Base-by-base conservation (phyloP, 2,888 invertebrate genomes). In the Iselma pallidipennis region DNA sequence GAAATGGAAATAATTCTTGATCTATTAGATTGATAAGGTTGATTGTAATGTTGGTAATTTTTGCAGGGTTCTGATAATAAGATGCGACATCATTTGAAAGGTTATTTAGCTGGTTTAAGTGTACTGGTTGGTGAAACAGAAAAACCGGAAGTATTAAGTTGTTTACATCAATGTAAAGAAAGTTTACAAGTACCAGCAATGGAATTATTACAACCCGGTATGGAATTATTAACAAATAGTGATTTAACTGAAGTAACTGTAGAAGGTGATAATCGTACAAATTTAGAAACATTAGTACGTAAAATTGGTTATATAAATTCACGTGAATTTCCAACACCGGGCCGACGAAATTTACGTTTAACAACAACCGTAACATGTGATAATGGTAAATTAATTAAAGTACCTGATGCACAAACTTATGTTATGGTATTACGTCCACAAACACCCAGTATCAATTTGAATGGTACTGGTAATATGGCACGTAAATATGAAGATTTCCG, bases 291-390 rank as follows among this genome's bases (percentile, higher is more conserved):
- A 2, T 80, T 96, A 51, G 86, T 96, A 64, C 88, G 93, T 6
- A 90, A 92, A 76, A 90, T 98, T 70, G 91, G 95, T 54, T 98
- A 98, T 82, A 91, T 92, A 7, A 98, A 98, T 82, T 90, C 91
- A 12, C 87, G 96, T 59, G 89, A 91, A 73, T 94, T 91, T 83
- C 97, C 98, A 14, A 96, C 96, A n/a, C 95, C 97, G 4, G 98
- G 98, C 4, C 85, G 97, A 4, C 85, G 98, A 23, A 95, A 94
- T 78, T 86, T 96, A 74, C 89, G 89, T 70, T 84, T 96, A 12
- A 88, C 89, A 48, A 95, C 95, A 3, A 89, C 90, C 61, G 89
- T 96, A 70, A 80, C 80, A 4, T 94, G 94, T 78, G 89, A 90
- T 75, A 90, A 89, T 78, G 90, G 91, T 0, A 88, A 89, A 70